Evolutionary conservation across 1,140 invertebrate species (phyloP).

Genomic region (Cardiocondyla obscurior): DNA sequence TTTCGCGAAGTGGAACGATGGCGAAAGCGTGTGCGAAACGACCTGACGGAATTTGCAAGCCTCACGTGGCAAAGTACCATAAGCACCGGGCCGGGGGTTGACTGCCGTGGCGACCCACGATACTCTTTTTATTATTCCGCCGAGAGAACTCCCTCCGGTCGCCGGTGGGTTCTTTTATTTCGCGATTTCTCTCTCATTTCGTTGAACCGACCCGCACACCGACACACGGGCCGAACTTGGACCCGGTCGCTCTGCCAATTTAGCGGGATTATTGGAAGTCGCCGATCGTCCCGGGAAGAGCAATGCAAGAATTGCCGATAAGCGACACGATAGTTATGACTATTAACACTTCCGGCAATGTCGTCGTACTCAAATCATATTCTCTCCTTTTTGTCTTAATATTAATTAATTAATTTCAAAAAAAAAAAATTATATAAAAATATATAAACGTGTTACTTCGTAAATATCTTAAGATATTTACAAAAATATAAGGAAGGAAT

Average conservation of each 20-base stretch:
- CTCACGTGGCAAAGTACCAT: slow-evolving; percentile 66
- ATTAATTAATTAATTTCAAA: neutral
- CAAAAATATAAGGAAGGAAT: neutral
- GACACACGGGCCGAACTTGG: slow-evolving; percentile 42
- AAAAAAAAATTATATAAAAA: neutral
- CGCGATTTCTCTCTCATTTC: slow-evolving; percentile 72
- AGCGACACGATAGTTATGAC: slow-evolving; percentile 18
- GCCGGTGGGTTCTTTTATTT: slow-evolving; percentile 66
- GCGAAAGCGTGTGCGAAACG: slow-evolving; percentile 58
- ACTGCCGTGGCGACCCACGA: slow-evolving; percentile 68
- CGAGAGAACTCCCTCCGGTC: slow-evolving; percentile 52
- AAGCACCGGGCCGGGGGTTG: slow-evolving; percentile 66
- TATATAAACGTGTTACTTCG: too few species aligned
- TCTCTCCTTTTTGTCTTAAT: neutral
- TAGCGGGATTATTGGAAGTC: slow-evolving; percentile 65
- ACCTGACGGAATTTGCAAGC: slow-evolving; percentile 67
- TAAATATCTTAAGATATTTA: neutral
- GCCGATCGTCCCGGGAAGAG: slow-evolving; percentile 22
- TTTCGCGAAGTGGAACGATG: slow-evolving; percentile 44
- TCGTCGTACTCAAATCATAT: neutral
- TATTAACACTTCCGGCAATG: slow-evolving; percentile 17
- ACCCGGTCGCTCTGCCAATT: slow-evolving; percentile 56
- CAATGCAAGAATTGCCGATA: slow-evolving; percentile 33
- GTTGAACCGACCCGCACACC: slow-evolving; percentile 57
- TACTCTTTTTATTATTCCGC: slow-evolving; percentile 65